phyloP scores from a whole-genome alignment of 2,797 vertebrate species.

The Crypturellus tataupa region DNA sequence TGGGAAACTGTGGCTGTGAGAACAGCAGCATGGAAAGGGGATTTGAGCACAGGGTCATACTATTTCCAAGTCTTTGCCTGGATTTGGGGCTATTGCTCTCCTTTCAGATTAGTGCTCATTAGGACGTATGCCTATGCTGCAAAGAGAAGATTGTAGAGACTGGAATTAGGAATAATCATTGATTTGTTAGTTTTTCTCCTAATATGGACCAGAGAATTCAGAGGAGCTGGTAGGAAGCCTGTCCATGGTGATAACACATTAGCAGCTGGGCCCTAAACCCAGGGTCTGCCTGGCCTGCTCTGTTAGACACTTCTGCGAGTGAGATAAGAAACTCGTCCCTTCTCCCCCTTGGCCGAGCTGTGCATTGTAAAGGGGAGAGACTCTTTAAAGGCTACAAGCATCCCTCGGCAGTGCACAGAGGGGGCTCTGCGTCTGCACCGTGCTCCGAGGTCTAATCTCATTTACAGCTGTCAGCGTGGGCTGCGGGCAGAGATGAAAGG shows the following conservation, averaged over 20 bases:
- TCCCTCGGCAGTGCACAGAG: constrained; percentile 22
- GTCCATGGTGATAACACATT: not conserved
- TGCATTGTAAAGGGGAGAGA: not conserved
- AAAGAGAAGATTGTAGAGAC: not conserved
- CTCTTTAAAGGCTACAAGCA: constrained; percentile 33
- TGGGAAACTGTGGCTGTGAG: not conserved
- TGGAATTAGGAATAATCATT: not conserved
- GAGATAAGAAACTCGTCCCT: not conserved
- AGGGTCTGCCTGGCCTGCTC: not conserved
- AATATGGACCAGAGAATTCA: not conserved
- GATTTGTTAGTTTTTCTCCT: not conserved
- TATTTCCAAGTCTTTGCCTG: not conserved
- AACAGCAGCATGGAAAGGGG: not conserved
- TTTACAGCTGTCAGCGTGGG: constrained; percentile 78
- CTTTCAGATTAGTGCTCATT: not conserved
- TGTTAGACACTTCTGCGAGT: not conserved
- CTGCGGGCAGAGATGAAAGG: constrained; percentile 64
- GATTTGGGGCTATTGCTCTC: not conserved
- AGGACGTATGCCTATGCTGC: not conserved
- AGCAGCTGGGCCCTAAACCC: not conserved
- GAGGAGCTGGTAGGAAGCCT: not conserved
- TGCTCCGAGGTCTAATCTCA: constrained; percentile 78
- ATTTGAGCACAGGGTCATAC: not conserved
- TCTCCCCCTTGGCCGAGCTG: not conserved
- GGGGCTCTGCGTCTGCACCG: constrained; percentile 58